Conservation (phyloP, 2,113 vertebrate genomes). For the Neopipo cinnamomea region DNA sequence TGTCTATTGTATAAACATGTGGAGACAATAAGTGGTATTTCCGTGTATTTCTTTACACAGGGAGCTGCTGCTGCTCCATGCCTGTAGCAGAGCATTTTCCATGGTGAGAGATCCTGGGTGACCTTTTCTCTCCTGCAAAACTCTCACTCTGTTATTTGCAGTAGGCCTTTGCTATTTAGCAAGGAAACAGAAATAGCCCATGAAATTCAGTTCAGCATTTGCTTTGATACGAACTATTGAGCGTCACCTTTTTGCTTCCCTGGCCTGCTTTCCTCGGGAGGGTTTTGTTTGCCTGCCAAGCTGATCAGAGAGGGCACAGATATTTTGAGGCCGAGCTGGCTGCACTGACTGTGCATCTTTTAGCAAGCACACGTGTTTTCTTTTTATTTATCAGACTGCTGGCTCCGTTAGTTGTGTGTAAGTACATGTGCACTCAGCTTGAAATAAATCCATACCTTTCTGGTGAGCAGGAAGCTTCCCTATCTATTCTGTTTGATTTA, state of each 20-base stretch:
- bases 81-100: not conserved
- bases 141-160: slow-evolving; percentile 18
- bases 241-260: slow-evolving; percentile 34
- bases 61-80: not conserved
- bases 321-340: slow-evolving; percentile 1
- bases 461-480: not conserved
- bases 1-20: not conserved
- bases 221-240: not conserved
- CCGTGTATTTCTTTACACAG: not conserved
- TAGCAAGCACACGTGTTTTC: not conserved
- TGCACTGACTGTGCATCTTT: slow-evolving; percentile 19
- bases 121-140: slow-evolving; percentile 31
- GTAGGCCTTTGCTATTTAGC: slow-evolving; percentile 45
- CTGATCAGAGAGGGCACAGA: not conserved
- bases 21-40: slow-evolving; percentile 17
- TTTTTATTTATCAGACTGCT: not conserved
- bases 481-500: not conserved
- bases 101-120: not conserved
- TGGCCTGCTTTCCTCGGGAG: not conserved
- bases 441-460: not conserved
- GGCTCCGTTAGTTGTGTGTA: not conserved
- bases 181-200: slow-evolving; percentile 48
- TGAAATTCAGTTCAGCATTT: slow-evolving; percentile 45
- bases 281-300: slow-evolving; percentile 9
- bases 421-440: not conserved